Conservation (phyloP, 2,888 invertebrate species). For the Heliconius erato region DNA sequence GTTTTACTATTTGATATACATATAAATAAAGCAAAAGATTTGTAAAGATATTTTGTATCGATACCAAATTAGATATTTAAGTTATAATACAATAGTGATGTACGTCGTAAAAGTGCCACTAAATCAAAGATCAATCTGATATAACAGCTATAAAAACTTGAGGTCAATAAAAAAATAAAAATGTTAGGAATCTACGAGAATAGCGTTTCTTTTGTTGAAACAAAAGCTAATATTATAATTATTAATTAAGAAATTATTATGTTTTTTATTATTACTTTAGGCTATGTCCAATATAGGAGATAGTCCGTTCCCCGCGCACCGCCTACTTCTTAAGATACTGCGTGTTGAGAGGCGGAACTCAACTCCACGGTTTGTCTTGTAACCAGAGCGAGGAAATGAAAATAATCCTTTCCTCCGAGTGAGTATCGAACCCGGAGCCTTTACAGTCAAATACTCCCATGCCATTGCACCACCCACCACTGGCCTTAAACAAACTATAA, state of each 20-base stretch:
- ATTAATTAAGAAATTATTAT: too few species aligned
- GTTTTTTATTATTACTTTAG: neutral
- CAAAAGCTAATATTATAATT: too few species aligned
- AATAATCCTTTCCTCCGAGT: neutral
- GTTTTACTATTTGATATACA: neutral
- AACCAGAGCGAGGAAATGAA: neutral
- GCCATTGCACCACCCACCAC: too few species aligned
- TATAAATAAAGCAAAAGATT: neutral
- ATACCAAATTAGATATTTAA: neutral
- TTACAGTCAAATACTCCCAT: neutral
- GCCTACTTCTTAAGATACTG: neutral
- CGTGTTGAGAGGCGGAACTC: neutral
- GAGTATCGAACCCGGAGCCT: neutral
- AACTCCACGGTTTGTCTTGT: neutral
- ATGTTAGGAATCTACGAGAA: too few species aligned
- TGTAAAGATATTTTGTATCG: neutral
- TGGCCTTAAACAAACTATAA: too few species aligned
- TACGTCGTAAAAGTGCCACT: constrained; percentile 17
- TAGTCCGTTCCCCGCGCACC: too few species aligned
- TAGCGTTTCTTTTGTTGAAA: neutral
- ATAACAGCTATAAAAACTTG: neutral
- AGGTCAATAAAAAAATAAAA: constrained; percentile 14
- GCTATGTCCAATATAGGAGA: neutral
- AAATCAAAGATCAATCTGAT: constrained; percentile 24
- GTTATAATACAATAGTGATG: constrained; percentile 21